Conservation (phyloP, 2,888 invertebrate genomes). For the Patella caerulea region DNA sequence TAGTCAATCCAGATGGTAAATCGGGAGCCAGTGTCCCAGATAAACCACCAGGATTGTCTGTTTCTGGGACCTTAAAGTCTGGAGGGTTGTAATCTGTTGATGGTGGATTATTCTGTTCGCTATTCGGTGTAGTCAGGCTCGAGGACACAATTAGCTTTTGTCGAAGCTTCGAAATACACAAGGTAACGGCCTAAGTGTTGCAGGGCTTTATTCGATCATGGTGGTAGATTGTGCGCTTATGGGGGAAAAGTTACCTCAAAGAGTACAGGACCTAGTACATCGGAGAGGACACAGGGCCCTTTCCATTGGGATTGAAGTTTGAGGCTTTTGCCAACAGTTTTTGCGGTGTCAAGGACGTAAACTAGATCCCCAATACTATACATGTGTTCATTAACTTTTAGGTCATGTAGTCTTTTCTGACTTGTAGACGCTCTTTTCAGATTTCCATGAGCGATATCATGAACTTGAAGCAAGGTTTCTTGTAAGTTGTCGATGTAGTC, state of each 20-base stretch:
- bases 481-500: background rate
- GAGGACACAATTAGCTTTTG: too few species aligned
- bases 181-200: background rate
- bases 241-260: background rate
- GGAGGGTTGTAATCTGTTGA: too few species aligned
- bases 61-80: too few species aligned
- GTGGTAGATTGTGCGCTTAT: background rate
- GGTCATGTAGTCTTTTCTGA: background rate
- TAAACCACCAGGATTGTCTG: too few species aligned
- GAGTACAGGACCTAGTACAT: background rate
- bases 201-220: conserved; percentile 12
- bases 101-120: too few species aligned
- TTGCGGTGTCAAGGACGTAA: conserved; percentile 13
- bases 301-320: conserved; percentile 27
- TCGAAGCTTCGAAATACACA: background rate
- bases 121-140: too few species aligned
- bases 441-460: background rate
- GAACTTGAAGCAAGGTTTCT: background rate
- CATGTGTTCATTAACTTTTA: background rate
- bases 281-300: conserved; percentile 17
- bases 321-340: conserved; percentile 12
- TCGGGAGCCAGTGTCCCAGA: too few species aligned
- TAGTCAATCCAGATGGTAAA: too few species aligned
- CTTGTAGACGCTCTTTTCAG: background rate
- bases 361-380: background rate